Evolutionary conservation across 2,888 invertebrate species (phyloP).

Genomic region (Tuta absoluta): DNA sequence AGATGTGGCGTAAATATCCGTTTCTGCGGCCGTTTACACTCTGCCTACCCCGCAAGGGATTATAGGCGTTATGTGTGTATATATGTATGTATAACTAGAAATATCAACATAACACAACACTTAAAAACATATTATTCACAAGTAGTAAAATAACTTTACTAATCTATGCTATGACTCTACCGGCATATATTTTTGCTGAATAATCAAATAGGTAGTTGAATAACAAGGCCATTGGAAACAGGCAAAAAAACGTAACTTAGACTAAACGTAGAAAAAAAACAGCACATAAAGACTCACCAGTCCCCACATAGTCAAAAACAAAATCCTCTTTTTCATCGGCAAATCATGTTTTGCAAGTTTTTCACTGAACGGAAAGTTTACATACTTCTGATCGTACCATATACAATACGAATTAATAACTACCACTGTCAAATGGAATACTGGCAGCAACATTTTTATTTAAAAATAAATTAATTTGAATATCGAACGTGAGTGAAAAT

Average conservation of each 20-base stretch:
- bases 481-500: background rate
- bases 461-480: conserved; percentile 6
- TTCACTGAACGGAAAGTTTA: conserved; percentile 56
- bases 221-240: background rate
- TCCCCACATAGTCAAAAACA: conserved; percentile 66
- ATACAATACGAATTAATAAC: conserved; percentile 52
- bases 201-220: background rate
- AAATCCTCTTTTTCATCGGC: conserved; percentile 55
- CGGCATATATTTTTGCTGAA: too few species aligned
- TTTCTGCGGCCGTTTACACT: too few species aligned
- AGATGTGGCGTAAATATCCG: too few species aligned
- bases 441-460: conserved; percentile 43
- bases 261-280: background rate
- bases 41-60: too few species aligned
- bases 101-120: too few species aligned
- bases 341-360: conserved; percentile 43
- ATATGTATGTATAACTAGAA: too few species aligned
- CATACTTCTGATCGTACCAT: conserved; percentile 62
- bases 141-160: too few species aligned
- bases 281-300: conserved; percentile 48
- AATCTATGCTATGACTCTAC: too few species aligned
- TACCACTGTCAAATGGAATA: conserved; percentile 56
- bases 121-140: too few species aligned
- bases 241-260: background rate
- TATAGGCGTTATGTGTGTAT: too few species aligned